Conservation (phyloP, 2,888 invertebrate species). For the Escarpia spicata region DNA sequence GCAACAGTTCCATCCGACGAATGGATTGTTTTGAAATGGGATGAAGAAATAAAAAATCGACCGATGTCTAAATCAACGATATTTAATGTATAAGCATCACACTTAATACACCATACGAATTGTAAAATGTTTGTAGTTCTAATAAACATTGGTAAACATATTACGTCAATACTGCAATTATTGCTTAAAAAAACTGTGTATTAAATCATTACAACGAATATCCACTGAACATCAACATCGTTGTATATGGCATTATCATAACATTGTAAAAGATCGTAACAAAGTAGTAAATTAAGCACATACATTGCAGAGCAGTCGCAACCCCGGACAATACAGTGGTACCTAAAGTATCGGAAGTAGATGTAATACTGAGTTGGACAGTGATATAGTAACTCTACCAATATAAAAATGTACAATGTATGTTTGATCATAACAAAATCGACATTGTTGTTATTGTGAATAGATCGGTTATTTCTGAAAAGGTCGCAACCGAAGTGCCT, state of each 20-base stretch:
- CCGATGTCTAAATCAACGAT: background rate
- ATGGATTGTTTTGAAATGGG: background rate
- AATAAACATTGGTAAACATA: background rate
- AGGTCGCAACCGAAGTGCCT: too few species aligned
- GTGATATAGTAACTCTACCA: background rate
- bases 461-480: too few species aligned
- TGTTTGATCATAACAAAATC: background rate
- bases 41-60: background rate
- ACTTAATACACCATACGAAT: too few species aligned
- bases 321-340: background rate
- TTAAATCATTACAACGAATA: background rate
- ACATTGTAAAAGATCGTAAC: background rate
- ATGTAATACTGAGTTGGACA: background rate
- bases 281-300: background rate
- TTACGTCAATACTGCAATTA: background rate
- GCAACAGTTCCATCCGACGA: too few species aligned
- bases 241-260: background rate
- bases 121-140: too few species aligned
- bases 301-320: background rate
- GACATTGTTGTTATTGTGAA: too few species aligned
- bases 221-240: background rate
- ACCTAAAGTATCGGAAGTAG: background rate
- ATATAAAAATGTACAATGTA: background rate
- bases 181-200: background rate
- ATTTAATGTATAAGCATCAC: background rate